These are phyloP conservation scores for Orthosia gracilis DNA, from an alignment of 2,888 invertebrate species.

Conservation along the genomic window DNA sequence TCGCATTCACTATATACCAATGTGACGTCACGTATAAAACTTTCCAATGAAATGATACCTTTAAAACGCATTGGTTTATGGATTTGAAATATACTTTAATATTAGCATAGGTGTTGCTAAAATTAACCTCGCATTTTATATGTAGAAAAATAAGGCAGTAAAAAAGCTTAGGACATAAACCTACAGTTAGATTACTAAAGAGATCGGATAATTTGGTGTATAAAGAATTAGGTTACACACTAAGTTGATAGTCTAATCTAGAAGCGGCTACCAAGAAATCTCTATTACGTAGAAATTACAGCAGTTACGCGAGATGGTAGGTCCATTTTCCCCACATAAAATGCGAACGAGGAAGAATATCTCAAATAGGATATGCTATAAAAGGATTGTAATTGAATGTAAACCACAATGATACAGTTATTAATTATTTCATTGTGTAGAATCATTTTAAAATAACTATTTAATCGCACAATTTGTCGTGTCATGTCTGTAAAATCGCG, in stretches of 20 bases:
- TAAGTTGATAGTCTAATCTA: too few relatives aligned
- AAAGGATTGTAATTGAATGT: slow-evolving; percentile 43
- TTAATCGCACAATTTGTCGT: slow-evolving; percentile 78
- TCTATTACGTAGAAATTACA: not conserved
- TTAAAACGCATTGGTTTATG: not conserved
- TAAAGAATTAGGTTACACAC: not conserved
- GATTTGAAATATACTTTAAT: not conserved
- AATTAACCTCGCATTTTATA: not conserved
- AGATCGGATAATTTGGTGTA: too few relatives aligned
- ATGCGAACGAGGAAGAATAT: slow-evolving; percentile 10
- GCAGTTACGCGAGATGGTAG: not conserved
- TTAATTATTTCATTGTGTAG: slow-evolving; percentile 61
- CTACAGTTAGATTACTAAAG: too few relatives aligned
- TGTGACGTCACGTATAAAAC: not conserved
- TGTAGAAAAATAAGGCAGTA: not conserved
- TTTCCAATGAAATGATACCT: not conserved
- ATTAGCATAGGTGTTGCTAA: not conserved
- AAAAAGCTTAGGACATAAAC: too few relatives aligned
- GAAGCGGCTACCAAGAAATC: not conserved
- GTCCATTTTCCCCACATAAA: slow-evolving; percentile 4
- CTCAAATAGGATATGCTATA: slow-evolving; percentile 15
- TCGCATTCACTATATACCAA: not conserved
- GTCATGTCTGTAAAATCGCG: slow-evolving; percentile 70
- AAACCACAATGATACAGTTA: slow-evolving; percentile 58
- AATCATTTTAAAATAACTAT: slow-evolving; percentile 74